Percentiles rank a stretch among this genome's conserved stretches.
Conservation (phyloP, 2,113 vertebrate genomes). For the Zosterops borbonicus region DNA sequence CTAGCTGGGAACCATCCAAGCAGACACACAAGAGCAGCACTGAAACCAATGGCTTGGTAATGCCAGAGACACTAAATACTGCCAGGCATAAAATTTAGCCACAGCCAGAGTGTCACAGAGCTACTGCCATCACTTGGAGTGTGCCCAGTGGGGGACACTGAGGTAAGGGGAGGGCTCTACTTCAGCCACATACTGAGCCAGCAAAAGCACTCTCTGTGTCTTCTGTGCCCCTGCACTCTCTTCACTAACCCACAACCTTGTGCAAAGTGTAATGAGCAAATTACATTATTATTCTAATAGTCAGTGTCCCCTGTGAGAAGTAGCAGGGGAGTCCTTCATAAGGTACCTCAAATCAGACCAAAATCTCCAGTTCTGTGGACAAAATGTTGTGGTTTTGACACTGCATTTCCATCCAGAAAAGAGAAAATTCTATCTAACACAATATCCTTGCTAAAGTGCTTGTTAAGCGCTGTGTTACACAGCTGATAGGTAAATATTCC, state of each 20-base stretch:
- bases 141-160: fast-evolving
- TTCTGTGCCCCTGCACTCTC: not conserved
- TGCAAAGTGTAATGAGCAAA: not conserved
- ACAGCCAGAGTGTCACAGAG: not conserved
- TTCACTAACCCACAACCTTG: not conserved
- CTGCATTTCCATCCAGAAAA: not conserved
- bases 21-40: not conserved
- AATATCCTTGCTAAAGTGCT: not conserved
- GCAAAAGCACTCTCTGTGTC: not conserved
- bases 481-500: not conserved
- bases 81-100: not conserved
- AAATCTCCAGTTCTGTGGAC: not conserved
- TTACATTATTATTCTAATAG: not conserved
- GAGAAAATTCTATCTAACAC: not conserved
- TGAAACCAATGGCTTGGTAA: not conserved
- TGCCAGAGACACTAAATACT: not conserved
- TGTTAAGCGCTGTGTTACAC: not conserved
- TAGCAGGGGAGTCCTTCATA: not conserved
- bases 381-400: not conserved
- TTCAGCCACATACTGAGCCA: not conserved
- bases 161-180: not conserved
- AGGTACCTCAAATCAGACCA: not conserved
- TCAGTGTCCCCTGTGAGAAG: not conserved
- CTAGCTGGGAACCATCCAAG: not conserved
- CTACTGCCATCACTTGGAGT: not conserved